A percentile compares a stretch with the other conserved stretches of the same genome.
Conservation (phyloP, 2,113 vertebrate genomes). For the Leptobrachium leishanense region DNA sequence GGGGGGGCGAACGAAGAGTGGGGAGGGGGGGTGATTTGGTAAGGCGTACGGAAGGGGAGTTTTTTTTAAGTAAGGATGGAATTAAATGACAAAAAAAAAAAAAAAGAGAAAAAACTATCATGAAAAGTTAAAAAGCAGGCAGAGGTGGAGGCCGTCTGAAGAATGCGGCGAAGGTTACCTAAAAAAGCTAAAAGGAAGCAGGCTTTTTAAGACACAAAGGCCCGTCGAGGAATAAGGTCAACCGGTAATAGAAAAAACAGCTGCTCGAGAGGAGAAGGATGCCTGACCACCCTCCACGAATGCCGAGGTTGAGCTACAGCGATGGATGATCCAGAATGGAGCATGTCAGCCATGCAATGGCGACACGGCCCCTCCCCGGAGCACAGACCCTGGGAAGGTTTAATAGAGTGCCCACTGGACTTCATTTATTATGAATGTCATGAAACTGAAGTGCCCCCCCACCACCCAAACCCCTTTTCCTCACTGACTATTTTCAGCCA, state of each 20-base stretch:
- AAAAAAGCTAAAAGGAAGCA: conserved; percentile 6
- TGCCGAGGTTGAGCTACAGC: background rate
- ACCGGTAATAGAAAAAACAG: conserved; percentile 37
- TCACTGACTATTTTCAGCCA: background rate
- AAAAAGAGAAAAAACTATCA: too few relatives aligned
- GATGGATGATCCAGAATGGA: background rate
- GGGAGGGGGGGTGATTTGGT: conserved; percentile 11
- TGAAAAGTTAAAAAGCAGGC: conserved; percentile 57
- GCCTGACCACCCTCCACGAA: conserved; percentile 30
- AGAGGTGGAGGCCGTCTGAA: conserved; percentile 61
- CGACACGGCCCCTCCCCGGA: conserved; percentile 3
- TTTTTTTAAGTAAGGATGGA: conserved; percentile 48
- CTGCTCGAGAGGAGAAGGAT: conserved; percentile 16
- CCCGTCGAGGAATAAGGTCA: conserved; percentile 22
- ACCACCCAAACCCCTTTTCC: background rate
- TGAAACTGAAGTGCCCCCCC: conserved; percentile 7
- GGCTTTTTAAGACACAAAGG: conserved; percentile 23
- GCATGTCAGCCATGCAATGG: conserved; percentile 21
- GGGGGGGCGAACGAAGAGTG: conserved; percentile 18
- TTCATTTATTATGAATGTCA: conserved; percentile 30
- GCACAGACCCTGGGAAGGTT: conserved; percentile 12
- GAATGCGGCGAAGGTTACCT: conserved; percentile 5
- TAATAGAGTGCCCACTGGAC: conserved; percentile 33
- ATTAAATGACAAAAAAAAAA: conserved; percentile 53
- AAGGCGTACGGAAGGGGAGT: conserved; percentile 36